phyloP scores from a whole-genome alignment of 2,113 vertebrate species.

The Carlito syrichta region DNA sequence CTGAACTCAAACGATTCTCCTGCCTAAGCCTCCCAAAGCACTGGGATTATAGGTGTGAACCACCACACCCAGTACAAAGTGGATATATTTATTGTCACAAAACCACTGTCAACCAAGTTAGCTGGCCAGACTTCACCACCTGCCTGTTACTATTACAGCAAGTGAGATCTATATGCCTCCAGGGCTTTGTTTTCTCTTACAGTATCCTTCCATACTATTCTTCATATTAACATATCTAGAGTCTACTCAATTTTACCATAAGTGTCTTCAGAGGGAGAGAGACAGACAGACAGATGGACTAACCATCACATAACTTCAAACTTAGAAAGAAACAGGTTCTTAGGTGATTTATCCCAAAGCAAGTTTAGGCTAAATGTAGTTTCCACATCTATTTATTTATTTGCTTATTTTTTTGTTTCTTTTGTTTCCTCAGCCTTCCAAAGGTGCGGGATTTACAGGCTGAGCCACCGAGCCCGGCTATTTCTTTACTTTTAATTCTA shows the following conservation, averaged over 20 bases:
- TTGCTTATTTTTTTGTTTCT: not conserved
- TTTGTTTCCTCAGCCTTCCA: too few species aligned
- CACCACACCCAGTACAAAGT: too few species aligned
- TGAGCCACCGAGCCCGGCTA: not conserved
- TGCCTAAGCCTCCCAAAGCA: not conserved
- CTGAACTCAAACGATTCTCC: too few species aligned
- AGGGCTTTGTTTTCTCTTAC: not conserved
- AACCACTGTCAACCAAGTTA: not conserved
- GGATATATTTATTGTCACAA: not conserved
- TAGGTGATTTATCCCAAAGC: not conserved
- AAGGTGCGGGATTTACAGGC: not conserved
- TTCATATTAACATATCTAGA: not conserved
- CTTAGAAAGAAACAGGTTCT: not conserved
- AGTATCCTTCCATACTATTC: not conserved
- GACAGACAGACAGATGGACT: not conserved
- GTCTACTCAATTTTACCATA: not conserved
- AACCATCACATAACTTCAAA: not conserved
- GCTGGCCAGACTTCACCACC: not conserved
- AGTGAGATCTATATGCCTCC: not conserved
- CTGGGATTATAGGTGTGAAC: too few species aligned
- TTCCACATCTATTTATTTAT: not conserved
- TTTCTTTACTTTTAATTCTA: not conserved
- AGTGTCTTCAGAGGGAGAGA: not conserved
- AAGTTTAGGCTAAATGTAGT: not conserved
- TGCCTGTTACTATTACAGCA: not conserved